Base-by-base conservation (phyloP, 2,888 invertebrate species). In the Apomyelois bistriatella region DNA sequence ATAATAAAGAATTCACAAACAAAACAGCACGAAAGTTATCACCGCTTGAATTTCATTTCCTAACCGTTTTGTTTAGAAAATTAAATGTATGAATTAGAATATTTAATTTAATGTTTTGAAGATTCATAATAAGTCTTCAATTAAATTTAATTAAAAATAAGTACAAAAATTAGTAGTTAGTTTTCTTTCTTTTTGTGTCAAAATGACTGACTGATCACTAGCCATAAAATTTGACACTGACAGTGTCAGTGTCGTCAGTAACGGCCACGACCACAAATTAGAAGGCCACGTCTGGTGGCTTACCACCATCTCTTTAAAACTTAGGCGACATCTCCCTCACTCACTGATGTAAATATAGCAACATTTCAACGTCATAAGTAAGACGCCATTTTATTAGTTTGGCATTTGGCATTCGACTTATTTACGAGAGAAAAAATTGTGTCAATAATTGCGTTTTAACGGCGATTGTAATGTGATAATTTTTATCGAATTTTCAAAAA, bases 381-480 rank as follows among this genome's bases (percentile, higher is more conserved):
- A 17, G 9, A 17, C 3, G 79, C 79, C 79, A 79, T 76, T 69
- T 79, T n/a, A n/a, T n/a, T 79, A 72, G 10, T 32, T 32, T 22
- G 22, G 60, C n/a, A n/a, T 74, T 74, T 72, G 59, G 59, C 57
- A 63, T 56, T 60, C 64, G 59, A 70, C 70, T 74, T 80, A 78
- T 81, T 80, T 79, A 72, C n/a, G n/a, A n/a, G 72, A 74, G 69
- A 66, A 72, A 73, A 46, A 76, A 72, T 82, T 77, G 74, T 81
- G 75, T 78, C 75, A 75, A 66, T 75, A 73, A 79, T 76, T 79
- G 73, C 79, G 76, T 79, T 3, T 68, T 75, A 78, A 77, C 79
- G 77, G 74, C 68, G 65, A 68, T 72, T 65, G 67, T 66, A 54
- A 15, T 13, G 61, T 57, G 62, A 64, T 60, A 22, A 22, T 3